Percentiles rank a stretch among this genome's conserved stretches.
Conservation (phyloP, 2,888 invertebrate species). For the Brachypterus glaber region DNA sequence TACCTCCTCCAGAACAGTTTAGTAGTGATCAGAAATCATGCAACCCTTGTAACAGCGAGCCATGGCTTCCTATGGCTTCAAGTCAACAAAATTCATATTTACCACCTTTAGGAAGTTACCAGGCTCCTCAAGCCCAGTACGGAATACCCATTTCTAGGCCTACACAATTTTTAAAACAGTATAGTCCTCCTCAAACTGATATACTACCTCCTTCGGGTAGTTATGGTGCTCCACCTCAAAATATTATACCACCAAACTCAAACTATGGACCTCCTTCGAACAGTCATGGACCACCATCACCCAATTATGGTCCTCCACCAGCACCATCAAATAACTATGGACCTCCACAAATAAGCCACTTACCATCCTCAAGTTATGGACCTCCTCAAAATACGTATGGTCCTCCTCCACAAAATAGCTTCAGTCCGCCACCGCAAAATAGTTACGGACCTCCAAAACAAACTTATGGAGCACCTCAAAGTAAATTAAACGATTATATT, state of each 20-base stretch:
- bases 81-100: conserved; percentile 28
- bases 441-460: conserved; percentile 8
- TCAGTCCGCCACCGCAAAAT: not conserved
- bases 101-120: conserved; percentile 21
- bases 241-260: not conserved
- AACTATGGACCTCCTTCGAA: not conserved
- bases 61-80: conserved; percentile 71
- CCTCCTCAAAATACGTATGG: not conserved
- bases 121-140: conserved; percentile 24
- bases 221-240: conserved; percentile 8
- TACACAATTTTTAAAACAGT: not conserved
- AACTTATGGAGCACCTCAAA: not conserved
- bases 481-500: too few relatives aligned
- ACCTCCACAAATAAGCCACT: not conserved
- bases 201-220: conserved; percentile 23
- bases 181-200: not conserved
- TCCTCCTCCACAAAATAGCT: not conserved
- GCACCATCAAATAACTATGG: too few relatives aligned
- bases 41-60: conserved; percentile 68
- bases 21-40: conserved; percentile 44
- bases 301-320: too few relatives aligned
- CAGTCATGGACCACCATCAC: not conserved
- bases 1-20: conserved; percentile 20
- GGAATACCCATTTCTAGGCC: too few relatives aligned
- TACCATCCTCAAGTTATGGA: not conserved